These are phyloP conservation scores for Phrynosoma platyrhinos DNA, from an alignment of 2,113 vertebrate species.

Conservation along the genomic window DNA sequence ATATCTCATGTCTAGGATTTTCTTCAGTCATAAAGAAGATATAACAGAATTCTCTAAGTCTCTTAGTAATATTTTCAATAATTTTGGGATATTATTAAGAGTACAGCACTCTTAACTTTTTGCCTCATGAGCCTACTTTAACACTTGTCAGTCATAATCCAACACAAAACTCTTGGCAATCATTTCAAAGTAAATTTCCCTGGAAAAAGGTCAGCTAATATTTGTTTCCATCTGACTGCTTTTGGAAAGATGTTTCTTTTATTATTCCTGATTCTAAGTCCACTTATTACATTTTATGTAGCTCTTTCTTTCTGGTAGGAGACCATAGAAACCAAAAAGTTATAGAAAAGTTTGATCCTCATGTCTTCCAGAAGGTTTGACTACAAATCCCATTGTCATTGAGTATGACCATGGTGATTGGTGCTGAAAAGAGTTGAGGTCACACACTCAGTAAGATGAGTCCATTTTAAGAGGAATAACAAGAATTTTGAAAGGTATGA, in stretches of 20 bases:
- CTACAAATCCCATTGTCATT: neutral
- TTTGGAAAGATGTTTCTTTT: neutral
- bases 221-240: neutral
- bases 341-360: neutral
- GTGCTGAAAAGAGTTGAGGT: neutral
- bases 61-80: neutral
- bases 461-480: neutral
- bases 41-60: neutral
- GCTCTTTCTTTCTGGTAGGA: neutral
- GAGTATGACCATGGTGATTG: neutral
- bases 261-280: neutral
- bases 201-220: neutral
- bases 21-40: neutral
- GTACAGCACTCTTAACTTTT: neutral
- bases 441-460: neutral
- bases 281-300: neutral
- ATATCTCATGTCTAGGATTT: neutral
- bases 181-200: conserved; percentile 1
- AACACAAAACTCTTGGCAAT: too few relatives aligned
- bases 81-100: neutral
- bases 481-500: neutral
- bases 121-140: neutral
- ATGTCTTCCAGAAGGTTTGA: neutral
- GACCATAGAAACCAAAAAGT: neutral
- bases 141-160: neutral